These are phyloP conservation scores for Melanogrammus aeglefinus DNA, from an alignment of 2,797 vertebrate genomes.

Conservation along the genomic window DNA sequence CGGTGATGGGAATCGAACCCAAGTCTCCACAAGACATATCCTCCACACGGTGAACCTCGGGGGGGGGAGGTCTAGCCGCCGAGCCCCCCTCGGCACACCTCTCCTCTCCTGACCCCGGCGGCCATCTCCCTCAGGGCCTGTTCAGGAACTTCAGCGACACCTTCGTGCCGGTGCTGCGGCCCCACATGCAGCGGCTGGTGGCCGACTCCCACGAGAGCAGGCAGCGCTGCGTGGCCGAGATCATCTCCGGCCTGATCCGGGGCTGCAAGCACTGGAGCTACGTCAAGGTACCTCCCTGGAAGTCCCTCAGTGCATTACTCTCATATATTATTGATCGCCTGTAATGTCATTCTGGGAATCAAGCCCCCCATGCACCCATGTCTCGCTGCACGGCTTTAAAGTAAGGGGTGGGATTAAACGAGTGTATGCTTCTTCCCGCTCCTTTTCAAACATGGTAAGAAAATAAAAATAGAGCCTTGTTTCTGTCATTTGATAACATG, in stretches of 20 bases:
- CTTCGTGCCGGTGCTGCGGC: constrained; percentile 85
- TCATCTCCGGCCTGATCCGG: constrained; percentile 93
- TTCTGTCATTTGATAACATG: too few relatives aligned
- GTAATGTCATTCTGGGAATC: not conserved
- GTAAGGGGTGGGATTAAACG: too few relatives aligned
- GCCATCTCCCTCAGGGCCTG: constrained; percentile 76
- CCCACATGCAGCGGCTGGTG: constrained; percentile 89
- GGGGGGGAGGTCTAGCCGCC: too few relatives aligned
- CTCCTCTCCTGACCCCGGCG: not conserved
- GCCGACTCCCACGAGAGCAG: constrained; percentile 92
- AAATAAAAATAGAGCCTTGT: too few relatives aligned
- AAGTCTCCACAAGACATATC: not conserved
- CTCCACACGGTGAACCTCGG: not conserved
- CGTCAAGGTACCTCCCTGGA: constrained; percentile 52
- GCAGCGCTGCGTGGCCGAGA: constrained; percentile 93
- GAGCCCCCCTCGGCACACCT: too few relatives aligned
- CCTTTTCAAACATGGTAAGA: too few relatives aligned
- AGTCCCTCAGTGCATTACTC: not conserved
- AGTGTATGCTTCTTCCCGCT: too few relatives aligned
- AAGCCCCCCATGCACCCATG: not conserved
- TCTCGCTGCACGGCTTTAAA: too few relatives aligned
- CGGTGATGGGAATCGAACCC: not conserved
- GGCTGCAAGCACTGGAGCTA: constrained; percentile 92
- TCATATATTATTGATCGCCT: not conserved
- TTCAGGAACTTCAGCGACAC: constrained; percentile 91